These are phyloP conservation scores for Mergus octosetaceus DNA, from an alignment of 2,797 vertebrate genomes.

Conservation along the genomic window DNA sequence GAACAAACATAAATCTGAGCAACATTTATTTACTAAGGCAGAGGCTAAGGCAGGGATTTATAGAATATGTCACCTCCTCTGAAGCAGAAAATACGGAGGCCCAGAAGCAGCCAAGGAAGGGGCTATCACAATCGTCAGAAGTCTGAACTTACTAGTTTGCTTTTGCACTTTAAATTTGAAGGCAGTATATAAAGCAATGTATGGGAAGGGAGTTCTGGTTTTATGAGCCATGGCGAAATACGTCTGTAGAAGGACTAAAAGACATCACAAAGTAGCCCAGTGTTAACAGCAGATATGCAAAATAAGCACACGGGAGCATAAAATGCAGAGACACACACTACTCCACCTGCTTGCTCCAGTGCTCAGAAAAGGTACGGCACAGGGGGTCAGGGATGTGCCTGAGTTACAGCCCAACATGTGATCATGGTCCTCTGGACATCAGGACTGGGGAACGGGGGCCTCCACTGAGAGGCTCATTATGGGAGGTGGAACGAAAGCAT, in stretches of 20 bases:
- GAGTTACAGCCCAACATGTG: not conserved
- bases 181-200: not conserved
- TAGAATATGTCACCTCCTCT: not conserved
- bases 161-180: not conserved
- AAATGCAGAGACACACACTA: not conserved
- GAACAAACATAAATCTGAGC: conserved; percentile 5
- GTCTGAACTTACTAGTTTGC: not conserved
- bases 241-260: not conserved
- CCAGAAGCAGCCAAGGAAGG: not conserved
- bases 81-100: conserved; percentile 36
- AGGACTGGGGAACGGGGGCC: not conserved
- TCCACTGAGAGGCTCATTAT: not conserved
- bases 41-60: not conserved
- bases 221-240: not conserved
- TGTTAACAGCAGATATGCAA: not conserved
- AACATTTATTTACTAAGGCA: conserved; percentile 12
- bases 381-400: not conserved
- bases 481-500: not conserved
- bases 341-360: not conserved
- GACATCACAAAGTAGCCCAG: not conserved
- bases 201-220: not conserved
- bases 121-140: not conserved
- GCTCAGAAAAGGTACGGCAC: not conserved
- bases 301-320: not conserved
- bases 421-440: not conserved